These are phyloP conservation scores for Novumbra hubbsi DNA, from an alignment of 2,797 vertebrate genomes.

Conservation along the genomic window DNA sequence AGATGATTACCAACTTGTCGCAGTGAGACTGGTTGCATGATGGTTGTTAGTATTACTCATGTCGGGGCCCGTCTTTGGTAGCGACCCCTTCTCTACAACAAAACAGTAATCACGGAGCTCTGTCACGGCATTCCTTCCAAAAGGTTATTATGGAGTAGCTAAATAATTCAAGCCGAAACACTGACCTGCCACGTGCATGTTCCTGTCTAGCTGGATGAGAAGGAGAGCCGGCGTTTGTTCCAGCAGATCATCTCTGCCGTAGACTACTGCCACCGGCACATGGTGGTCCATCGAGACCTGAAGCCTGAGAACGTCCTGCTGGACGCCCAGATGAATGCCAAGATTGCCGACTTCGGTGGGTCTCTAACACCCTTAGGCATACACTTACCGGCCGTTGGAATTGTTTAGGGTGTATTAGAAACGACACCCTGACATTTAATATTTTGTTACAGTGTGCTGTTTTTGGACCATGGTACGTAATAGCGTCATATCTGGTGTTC, in stretches of 20 bases:
- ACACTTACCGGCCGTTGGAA: neutral
- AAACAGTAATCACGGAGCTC: neutral
- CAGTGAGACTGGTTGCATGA: neutral
- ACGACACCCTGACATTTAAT: neutral
- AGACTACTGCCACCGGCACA: constrained; percentile 98
- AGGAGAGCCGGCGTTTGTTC: constrained; percentile 94
- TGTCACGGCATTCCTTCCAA: neutral
- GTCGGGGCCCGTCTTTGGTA: neutral
- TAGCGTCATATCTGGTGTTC: neutral
- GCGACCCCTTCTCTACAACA: neutral
- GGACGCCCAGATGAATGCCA: constrained; percentile 98
- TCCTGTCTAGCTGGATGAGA: constrained; percentile 88
- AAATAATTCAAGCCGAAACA: neutral
- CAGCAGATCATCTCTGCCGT: constrained; percentile 99
- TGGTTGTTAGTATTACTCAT: neutral
- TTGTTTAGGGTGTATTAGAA: neutral
- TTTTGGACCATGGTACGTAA: neutral
- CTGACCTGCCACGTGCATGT: constrained; percentile 16
- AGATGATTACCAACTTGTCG: neutral
- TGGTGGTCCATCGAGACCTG: constrained; percentile 98
- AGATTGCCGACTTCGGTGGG: constrained; percentile 98
- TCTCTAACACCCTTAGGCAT: neutral
- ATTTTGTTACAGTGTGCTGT: neutral
- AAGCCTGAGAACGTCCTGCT: constrained; percentile 98
- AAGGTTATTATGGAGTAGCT: neutral